Evolutionary conservation across 2,888 invertebrate genomes (phyloP).

Genomic region (Lochmaea crataegi): DNA sequence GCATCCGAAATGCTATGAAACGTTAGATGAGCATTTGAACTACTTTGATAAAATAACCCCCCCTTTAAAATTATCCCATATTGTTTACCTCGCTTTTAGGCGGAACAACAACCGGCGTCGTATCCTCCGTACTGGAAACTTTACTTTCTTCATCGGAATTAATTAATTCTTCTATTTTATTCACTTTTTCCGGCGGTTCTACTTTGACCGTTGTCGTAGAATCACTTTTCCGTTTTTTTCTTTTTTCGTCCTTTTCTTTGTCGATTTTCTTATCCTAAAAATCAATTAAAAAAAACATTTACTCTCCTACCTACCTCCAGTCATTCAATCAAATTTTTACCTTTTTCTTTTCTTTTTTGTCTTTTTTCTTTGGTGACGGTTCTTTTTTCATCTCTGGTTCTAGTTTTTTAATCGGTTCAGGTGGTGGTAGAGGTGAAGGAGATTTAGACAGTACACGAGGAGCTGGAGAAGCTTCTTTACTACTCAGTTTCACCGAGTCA

Average conservation of each 20-base stretch:
- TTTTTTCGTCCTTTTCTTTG: slow-evolving; percentile 71
- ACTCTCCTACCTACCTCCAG: too few species aligned
- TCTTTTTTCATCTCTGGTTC: slow-evolving; percentile 71
- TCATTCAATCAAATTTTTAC: slow-evolving; percentile 15
- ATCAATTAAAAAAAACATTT: too few species aligned
- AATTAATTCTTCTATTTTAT: slow-evolving; percentile 58
- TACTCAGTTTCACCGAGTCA: slow-evolving; percentile 55
- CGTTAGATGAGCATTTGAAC: too few species aligned
- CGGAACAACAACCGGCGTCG: slow-evolving; percentile 40
- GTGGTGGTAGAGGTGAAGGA: slow-evolving; percentile 39
- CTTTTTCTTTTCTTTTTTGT: slow-evolving; percentile 64
- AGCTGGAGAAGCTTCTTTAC: slow-evolving; percentile 54
- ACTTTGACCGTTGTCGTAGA: slow-evolving; percentile 58
- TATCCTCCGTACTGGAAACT: slow-evolving; percentile 52
- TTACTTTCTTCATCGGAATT: slow-evolving; percentile 56
- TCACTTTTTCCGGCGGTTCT: slow-evolving; percentile 68
- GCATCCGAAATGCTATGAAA: too few species aligned
- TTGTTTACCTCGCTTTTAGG: slow-evolving; percentile 50
- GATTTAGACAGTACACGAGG: slow-evolving; percentile 39
- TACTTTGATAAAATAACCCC: background rate
- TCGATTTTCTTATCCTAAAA: slow-evolving; percentile 67
- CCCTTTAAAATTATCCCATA: background rate
- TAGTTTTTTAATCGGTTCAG: slow-evolving; percentile 46
- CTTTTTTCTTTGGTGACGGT: slow-evolving; percentile 65
- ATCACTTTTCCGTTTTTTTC: slow-evolving; percentile 75